These are phyloP conservation scores for Cyclura pinguis DNA, from an alignment of 2,797 vertebrate genomes.

Conservation along the genomic window DNA sequence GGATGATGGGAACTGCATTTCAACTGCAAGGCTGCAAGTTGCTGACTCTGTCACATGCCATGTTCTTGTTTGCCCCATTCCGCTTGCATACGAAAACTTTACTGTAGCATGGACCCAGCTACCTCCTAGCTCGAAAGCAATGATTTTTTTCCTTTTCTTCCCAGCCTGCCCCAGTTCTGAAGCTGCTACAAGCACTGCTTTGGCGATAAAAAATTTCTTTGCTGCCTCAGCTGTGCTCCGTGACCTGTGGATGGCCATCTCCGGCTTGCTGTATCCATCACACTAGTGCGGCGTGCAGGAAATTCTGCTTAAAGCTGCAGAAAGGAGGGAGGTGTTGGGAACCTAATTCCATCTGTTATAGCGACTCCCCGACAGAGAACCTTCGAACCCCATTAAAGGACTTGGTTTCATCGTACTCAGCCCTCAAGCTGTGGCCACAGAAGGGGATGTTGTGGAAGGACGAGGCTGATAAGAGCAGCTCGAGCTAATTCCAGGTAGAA, in stretches of 20 bases:
- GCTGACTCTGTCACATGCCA: background rate
- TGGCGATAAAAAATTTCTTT: slow-evolving; percentile 17
- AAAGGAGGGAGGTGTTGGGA: background rate
- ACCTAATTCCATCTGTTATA: background rate
- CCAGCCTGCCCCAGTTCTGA: background rate
- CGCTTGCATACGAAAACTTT: background rate
- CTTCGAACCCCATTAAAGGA: too few relatives aligned
- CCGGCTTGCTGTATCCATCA: slow-evolving; percentile 4
- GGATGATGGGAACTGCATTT: too few relatives aligned
- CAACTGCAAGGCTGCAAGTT: background rate
- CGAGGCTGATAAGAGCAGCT: background rate
- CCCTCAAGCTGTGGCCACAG: background rate
- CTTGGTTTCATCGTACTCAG: too few relatives aligned
- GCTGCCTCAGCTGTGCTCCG: slow-evolving; percentile 14
- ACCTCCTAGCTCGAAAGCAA: background rate
- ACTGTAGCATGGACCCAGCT: background rate
- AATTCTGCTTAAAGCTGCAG: slow-evolving; percentile 31
- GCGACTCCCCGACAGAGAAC: background rate
- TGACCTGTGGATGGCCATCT: slow-evolving; percentile 17
- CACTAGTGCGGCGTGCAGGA: background rate
- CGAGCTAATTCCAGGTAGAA: too few relatives aligned
- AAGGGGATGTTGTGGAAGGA: background rate
- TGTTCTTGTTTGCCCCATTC: background rate
- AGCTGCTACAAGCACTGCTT: background rate
- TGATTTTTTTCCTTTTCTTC: background rate